Evolutionary conservation across 2,113 vertebrate genomes (phyloP).

Genomic region (Glaucomys volans): DNA sequence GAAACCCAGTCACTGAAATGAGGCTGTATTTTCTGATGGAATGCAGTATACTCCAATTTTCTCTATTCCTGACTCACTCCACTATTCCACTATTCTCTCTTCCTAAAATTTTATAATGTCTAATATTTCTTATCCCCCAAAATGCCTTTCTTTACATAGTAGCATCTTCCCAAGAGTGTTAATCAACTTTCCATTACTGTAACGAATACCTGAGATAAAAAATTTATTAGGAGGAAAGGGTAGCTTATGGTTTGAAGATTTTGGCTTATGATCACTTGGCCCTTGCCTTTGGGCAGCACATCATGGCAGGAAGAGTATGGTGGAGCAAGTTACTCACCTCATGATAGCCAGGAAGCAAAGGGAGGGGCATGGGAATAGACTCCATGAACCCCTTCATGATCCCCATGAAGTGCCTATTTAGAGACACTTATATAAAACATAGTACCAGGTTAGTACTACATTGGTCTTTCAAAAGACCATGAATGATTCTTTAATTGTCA

Average conservation of each 20-base stretch:
- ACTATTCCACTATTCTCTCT: neutral
- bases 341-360: neutral
- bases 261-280: neutral
- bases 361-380: neutral
- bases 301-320: accelerated
- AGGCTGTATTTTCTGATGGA: neutral
- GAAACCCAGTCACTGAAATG: neutral
- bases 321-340: neutral
- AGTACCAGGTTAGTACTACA: neutral
- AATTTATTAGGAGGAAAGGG: neutral
- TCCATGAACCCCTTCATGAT: neutral
- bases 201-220: neutral
- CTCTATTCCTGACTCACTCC: neutral
- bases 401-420: neutral
- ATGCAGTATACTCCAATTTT: neutral
- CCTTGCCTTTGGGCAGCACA: neutral
- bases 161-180: neutral
- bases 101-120: neutral
- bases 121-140: neutral
- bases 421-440: neutral
- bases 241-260: neutral
- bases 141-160: neutral
- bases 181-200: neutral
- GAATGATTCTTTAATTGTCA: neutral
- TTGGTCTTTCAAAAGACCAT: neutral